Evolutionary conservation across 2,888 invertebrate species (phyloP).

Genomic region (Thereva nobilitata): DNA sequence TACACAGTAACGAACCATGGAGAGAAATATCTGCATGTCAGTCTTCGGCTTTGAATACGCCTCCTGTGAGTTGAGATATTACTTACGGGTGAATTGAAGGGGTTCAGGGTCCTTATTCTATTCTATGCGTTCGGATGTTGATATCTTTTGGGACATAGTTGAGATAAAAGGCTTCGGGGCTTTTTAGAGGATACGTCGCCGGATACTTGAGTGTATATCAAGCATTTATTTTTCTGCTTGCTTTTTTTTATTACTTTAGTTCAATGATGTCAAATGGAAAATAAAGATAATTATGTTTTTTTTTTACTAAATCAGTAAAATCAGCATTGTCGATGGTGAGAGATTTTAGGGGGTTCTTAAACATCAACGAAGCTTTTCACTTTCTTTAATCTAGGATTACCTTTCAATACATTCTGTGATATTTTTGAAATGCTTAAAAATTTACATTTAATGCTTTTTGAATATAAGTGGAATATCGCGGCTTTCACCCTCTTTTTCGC

Average conservation of each 20-base stretch:
- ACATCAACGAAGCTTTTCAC: no score
- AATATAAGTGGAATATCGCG: no score
- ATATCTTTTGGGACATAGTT: slow-evolving; percentile 20
- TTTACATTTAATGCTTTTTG: no score
- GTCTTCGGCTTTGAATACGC: slow-evolving; percentile 28
- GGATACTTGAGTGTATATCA: background rate
- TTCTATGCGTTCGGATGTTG: background rate
- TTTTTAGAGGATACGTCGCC: slow-evolving; percentile 3
- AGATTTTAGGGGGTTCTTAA: no score
- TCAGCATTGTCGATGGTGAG: no score
- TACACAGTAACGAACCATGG: slow-evolving; percentile 25
- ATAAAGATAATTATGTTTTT: background rate
- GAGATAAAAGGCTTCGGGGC: slow-evolving; percentile 22
- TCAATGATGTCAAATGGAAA: slow-evolving; percentile 32
- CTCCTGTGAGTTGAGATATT: slow-evolving; percentile 27
- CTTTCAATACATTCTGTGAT: no score
- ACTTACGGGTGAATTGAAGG: slow-evolving; percentile 33
- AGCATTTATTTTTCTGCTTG: background rate
- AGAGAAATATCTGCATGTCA: slow-evolving; percentile 28
- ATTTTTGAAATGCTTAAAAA: no score
- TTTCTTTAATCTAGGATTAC: no score
- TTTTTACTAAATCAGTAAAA: no score
- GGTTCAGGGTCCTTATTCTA: background rate
- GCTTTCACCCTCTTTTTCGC: no score
- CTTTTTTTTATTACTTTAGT: slow-evolving; percentile 4